Evolutionary conservation across 2,888 invertebrate species (phyloP), one percentile per base, ranked within the genome.

Genomic region (Leptinotarsa rubiginosa): DNA sequence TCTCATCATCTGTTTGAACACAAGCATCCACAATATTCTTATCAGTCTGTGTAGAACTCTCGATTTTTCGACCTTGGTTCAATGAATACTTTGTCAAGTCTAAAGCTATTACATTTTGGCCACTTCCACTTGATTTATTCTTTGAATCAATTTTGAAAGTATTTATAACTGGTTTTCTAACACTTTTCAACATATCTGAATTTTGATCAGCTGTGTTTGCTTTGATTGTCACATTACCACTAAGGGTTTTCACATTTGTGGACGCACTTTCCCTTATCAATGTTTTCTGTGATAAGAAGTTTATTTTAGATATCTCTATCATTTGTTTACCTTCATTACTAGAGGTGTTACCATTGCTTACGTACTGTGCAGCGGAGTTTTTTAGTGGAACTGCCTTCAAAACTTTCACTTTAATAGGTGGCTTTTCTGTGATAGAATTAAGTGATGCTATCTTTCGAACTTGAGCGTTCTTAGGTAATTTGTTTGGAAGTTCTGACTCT

Each of bases 381-480:
- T 56, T 52, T 18, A 22, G 22, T 18, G 74, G 72, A n/a, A 77
- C 50, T 16, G 49, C 69, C 68, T 70, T 70, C 15, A 75, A 41
- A 50, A 77, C 70, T 68, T 77, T 75, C 5, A 77, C 49, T 47
- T 72, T 77, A n/a, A 77, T 56, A 52, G 74, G 71, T 22, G 73
- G 52, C 41, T 47, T 54, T 31, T 47, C 20, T 41, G 62, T 15
- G 31, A 41, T 18, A 20, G 56, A 41, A 52, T 62, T 65, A 13
- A 66, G 22, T 15, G 54, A 52, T 18, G 52, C 70, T 56, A 69
- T 59, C 70, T 74, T 74, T 18, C 56, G 50, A 31, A 74, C 41
- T 74, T 74, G 70, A 18, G 70, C 62, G 47, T 65, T 72, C 20
- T 59, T 76, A 54, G 47, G 54, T 13, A 49, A 52, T 65, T 62